These are phyloP conservation scores for Spea multiplicata DNA, from an alignment of 2,113 vertebrate genomes.

Conservation along the genomic window DNA sequence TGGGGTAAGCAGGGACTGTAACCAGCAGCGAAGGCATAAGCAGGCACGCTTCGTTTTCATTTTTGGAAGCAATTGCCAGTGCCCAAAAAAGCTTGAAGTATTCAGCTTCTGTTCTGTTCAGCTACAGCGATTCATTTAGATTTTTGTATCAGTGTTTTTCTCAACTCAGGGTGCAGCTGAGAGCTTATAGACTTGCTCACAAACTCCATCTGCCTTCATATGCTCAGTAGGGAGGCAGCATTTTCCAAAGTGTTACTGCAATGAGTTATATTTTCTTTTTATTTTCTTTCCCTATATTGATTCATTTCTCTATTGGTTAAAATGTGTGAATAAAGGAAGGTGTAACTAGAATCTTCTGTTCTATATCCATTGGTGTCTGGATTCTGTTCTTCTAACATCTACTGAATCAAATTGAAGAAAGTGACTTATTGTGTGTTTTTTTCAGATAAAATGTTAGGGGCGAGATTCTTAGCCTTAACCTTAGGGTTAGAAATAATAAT, in stretches of 20 bases:
- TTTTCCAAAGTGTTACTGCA: slow-evolving; percentile 30
- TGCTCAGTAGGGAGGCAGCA: slow-evolving; percentile 24
- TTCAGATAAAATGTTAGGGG: no score
- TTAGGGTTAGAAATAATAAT: no score
- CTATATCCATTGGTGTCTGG: background rate
- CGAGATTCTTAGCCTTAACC: no score
- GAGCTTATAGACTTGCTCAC: slow-evolving; percentile 31
- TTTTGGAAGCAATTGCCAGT: background rate
- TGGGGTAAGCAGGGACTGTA: background rate
- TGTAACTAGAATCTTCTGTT: slow-evolving; percentile 13
- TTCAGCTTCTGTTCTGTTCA: slow-evolving; percentile 11
- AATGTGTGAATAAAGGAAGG: slow-evolving; percentile 22
- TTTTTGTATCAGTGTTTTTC: slow-evolving; percentile 31
- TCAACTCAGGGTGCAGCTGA: slow-evolving; percentile 28
- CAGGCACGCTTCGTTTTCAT: background rate
- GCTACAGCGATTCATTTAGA: slow-evolving; percentile 24
- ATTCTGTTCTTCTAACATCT: slow-evolving; percentile 9
- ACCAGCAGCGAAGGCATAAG: background rate
- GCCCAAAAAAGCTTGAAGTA: background rate
- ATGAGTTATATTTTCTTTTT: slow-evolving; percentile 29
- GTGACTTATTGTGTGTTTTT: background rate
- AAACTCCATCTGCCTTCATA: slow-evolving; percentile 38
- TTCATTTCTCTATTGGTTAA: slow-evolving; percentile 20
- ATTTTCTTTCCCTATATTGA: slow-evolving; percentile 18
- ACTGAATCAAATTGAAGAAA: background rate